These are phyloP conservation scores for Rhinoraja longicauda DNA, from an alignment of 2,797 vertebrate genomes.

Conservation along the genomic window DNA sequence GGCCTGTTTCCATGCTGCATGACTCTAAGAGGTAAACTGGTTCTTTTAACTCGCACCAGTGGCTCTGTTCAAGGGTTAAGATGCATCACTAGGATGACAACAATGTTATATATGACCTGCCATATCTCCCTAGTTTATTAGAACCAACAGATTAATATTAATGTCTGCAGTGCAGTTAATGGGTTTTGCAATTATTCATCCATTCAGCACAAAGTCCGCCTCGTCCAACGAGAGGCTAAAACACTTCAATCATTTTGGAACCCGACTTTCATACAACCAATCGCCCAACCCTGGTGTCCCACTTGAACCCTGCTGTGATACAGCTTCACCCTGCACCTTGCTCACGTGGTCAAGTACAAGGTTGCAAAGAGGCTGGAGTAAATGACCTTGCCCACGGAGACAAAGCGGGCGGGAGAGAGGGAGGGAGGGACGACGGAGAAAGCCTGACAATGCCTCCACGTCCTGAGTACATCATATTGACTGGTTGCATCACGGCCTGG, in stretches of 20 bases:
- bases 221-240: not conserved
- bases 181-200: not conserved
- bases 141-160: slow-evolving; percentile 10
- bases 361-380: not conserved
- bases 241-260: not conserved
- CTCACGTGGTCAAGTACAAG: not conserved
- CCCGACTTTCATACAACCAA: not conserved
- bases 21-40: too few species aligned
- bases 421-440: too few species aligned
- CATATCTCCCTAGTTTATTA: slow-evolving; percentile 8
- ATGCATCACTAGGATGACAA: too few species aligned
- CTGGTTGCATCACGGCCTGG: too few species aligned
- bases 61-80: not conserved
- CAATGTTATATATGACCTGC: not conserved
- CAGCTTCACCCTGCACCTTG: not conserved
- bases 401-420: too few species aligned
- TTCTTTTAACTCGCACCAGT: not conserved
- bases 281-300: not conserved
- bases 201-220: not conserved
- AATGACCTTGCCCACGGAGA: not conserved
- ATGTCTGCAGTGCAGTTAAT: not conserved
- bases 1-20: too few species aligned
- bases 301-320: not conserved
- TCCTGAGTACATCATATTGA: too few species aligned
- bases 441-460: not conserved